Evolutionary conservation across 2,797 vertebrate genomes (phyloP).

Genomic region (Chrosomus eos): DNA sequence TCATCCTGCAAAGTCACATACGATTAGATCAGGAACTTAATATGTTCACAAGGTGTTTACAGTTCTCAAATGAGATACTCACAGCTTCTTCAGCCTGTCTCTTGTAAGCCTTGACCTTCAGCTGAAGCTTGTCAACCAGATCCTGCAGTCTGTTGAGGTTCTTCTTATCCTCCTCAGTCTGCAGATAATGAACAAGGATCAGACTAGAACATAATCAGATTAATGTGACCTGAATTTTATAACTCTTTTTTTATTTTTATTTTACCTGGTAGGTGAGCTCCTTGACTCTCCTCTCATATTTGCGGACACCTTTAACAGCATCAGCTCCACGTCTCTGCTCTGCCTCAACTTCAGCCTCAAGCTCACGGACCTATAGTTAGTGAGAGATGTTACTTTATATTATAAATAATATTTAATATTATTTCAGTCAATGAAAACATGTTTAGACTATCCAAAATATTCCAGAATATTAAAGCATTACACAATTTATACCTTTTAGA

Average conservation of each 20-base stretch:
- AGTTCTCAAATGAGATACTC: not conserved
- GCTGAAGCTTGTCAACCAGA: conserved; percentile 52
- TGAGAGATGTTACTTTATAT: no score
- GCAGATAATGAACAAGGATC: not conserved
- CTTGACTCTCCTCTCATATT: conserved; percentile 83
- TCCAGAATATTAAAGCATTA: no score
- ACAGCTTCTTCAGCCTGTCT: conserved; percentile 47
- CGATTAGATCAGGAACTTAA: not conserved
- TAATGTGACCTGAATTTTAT: not conserved
- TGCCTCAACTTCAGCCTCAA: conserved; percentile 81
- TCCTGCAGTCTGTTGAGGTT: conserved; percentile 45
- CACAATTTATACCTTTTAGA: no score
- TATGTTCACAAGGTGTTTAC: not conserved
- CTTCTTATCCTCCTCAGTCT: conserved; percentile 51
- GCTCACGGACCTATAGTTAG: conserved; percentile 78
- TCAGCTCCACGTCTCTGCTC: conserved; percentile 82
- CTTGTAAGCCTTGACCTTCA: conserved; percentile 52
- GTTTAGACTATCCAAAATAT: no score
- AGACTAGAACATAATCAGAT: not conserved
- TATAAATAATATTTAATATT: no score
- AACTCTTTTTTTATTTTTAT: not conserved
- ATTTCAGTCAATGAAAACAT: not conserved
- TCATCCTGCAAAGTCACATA: conserved; percentile 47
- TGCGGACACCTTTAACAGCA: conserved; percentile 79
- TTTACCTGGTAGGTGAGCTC: conserved; percentile 86